These are phyloP conservation scores for Asbolus verrucosus DNA, from an alignment of 1,140 invertebrate genomes.

Conservation along the genomic window DNA sequence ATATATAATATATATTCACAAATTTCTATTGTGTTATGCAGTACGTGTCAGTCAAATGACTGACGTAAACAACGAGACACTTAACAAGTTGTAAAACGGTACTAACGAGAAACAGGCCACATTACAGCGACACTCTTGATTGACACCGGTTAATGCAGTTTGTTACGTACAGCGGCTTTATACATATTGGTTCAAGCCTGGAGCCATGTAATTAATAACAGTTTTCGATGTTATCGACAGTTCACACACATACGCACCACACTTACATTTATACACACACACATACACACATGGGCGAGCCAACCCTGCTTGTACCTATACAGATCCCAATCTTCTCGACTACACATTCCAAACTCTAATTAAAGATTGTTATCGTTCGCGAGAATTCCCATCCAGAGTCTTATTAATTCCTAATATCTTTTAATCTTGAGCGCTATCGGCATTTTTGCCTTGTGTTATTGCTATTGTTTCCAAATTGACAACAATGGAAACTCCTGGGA, in stretches of 20 bases:
- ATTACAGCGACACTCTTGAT: slow-evolving; percentile 41
- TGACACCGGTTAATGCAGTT: slow-evolving; percentile 49
- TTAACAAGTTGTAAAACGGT: slow-evolving; percentile 39
- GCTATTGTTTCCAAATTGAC: slow-evolving; percentile 51
- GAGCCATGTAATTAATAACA: slow-evolving; percentile 52
- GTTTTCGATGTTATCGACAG: slow-evolving; percentile 38
- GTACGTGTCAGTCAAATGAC: slow-evolving; percentile 12
- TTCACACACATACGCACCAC: slow-evolving; percentile 49
- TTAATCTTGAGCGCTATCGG: slow-evolving; percentile 54
- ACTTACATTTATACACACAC: slow-evolving; percentile 45
- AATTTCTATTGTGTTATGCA: neutral
- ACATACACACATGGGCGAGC: slow-evolving; percentile 16
- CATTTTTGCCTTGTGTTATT: slow-evolving; percentile 52
- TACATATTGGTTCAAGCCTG: slow-evolving; percentile 46
- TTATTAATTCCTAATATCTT: slow-evolving; percentile 60
- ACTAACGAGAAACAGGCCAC: slow-evolving; percentile 25
- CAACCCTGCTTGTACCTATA: slow-evolving; percentile 38
- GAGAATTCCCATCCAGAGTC: slow-evolving; percentile 55
- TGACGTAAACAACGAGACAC: slow-evolving; percentile 31
- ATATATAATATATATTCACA: too few relatives aligned
- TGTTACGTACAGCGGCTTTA: slow-evolving; percentile 46
- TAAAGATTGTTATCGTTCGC: slow-evolving; percentile 58
- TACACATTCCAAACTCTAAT: slow-evolving; percentile 59
- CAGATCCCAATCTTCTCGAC: slow-evolving; percentile 44
- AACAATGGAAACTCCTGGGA: slow-evolving; percentile 37